Conservation (phyloP, 2,113 vertebrate genomes). For the Clarias gariepinus region DNA sequence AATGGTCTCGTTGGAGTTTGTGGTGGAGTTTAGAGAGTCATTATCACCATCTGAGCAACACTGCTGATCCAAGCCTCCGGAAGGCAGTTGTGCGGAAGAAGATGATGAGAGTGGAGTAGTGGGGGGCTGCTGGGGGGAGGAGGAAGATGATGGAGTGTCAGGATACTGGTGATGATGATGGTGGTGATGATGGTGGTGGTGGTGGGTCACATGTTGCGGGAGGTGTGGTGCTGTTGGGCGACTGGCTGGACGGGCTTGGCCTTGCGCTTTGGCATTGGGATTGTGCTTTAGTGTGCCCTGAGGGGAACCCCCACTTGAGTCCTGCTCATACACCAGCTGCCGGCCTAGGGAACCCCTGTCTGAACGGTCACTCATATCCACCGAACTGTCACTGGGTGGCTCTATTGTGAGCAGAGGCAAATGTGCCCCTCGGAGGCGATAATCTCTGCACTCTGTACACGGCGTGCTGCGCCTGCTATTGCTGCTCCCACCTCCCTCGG, state of each 20-base stretch:
- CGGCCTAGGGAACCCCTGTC: slow-evolving; percentile 84
- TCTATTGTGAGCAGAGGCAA: slow-evolving; percentile 88
- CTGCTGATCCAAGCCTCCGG: slow-evolving; percentile 66
- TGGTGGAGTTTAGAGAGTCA: slow-evolving; percentile 88
- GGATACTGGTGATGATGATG: slow-evolving; percentile 70
- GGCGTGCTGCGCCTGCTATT: slow-evolving; percentile 80
- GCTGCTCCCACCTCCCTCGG: slow-evolving; percentile 67
- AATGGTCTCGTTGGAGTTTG: slow-evolving; percentile 91
- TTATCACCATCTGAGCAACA: slow-evolving; percentile 86
- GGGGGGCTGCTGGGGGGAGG: slow-evolving; percentile 68
- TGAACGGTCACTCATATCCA: slow-evolving; percentile 90
- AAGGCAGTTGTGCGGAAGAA: slow-evolving; percentile 65
- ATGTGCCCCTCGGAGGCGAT: slow-evolving; percentile 80
- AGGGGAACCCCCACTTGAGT: slow-evolving; percentile 70
- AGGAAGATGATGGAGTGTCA: slow-evolving; percentile 73
- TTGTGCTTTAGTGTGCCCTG: slow-evolving; percentile 86
- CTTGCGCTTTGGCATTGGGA: slow-evolving; percentile 66
- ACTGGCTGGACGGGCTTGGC: slow-evolving; percentile 67
- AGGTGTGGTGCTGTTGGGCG: slow-evolving; percentile 67
- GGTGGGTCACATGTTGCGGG: slow-evolving; percentile 59
- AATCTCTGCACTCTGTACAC: slow-evolving; percentile 86
- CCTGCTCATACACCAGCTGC: slow-evolving; percentile 84
- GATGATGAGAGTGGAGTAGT: slow-evolving; percentile 72
- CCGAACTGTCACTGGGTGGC: slow-evolving; percentile 90
- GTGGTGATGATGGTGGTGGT: slow-evolving; percentile 74